These are phyloP conservation scores for Ancistrus triradiatus DNA, from an alignment of 2,113 vertebrate species.

Conservation along the genomic window DNA sequence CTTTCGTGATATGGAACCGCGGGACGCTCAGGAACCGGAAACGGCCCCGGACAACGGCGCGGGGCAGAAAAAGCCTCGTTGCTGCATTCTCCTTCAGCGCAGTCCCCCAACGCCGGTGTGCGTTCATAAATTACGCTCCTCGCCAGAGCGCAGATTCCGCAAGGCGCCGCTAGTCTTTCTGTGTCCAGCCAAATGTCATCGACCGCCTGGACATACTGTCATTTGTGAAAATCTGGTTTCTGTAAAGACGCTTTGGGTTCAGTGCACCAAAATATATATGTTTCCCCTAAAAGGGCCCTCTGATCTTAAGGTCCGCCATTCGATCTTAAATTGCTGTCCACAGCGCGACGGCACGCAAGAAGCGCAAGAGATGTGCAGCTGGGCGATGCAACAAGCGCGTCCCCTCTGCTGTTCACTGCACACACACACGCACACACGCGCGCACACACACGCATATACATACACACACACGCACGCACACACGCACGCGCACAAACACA, in stretches of 20 bases:
- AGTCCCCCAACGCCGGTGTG: conserved; percentile 68
- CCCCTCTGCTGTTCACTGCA: conserved; percentile 65
- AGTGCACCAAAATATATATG: conserved; percentile 53
- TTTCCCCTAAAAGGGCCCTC: conserved; percentile 2
- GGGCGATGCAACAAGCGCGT: conserved; percentile 71
- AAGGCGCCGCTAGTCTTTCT: conserved; percentile 52
- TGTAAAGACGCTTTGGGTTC: conserved; percentile 49
- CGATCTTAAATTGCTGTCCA: conserved; percentile 22
- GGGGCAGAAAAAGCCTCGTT: conserved; percentile 67
- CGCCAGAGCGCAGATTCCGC: conserved; percentile 56
- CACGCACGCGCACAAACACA: conserved; percentile 9
- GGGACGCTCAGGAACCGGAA: conserved; percentile 80
- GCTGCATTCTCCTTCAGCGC: conserved; percentile 76
- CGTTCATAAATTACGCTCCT: conserved; percentile 71
- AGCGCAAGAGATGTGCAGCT: conserved; percentile 59
- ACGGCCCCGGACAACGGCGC: conserved; percentile 72
- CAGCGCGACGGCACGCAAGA: conserved; percentile 31
- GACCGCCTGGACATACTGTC: conserved; percentile 66
- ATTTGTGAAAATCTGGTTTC: conserved; percentile 43
- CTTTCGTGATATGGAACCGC: conserved; percentile 77
- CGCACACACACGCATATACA: not conserved
- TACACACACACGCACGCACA: not conserved
- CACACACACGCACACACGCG: conserved; percentile 56
- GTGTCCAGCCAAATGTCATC: conserved; percentile 66
- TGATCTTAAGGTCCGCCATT: conserved; percentile 8